A percentile compares a stretch with the other conserved stretches of the same genome.
phyloP scores from a whole-genome alignment of 1,140 invertebrate genomes.

The Calephelis virginiensis region DNA sequence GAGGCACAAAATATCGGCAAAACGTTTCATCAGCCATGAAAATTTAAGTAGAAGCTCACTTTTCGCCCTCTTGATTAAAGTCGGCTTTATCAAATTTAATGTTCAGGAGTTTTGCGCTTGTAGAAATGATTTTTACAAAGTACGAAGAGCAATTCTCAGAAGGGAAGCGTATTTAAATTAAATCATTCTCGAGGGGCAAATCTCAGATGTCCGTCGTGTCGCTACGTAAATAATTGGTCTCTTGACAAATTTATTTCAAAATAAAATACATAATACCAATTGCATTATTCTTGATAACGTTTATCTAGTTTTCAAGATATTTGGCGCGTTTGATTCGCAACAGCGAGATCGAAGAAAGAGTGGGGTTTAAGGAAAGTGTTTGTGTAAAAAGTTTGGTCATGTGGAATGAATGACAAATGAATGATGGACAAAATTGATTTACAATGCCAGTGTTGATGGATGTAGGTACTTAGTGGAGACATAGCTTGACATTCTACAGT shows the following conservation, averaged over 20 bases:
- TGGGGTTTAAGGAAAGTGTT: too few relatives aligned
- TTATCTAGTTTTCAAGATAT: too few relatives aligned
- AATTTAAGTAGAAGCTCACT: conserved; percentile 11
- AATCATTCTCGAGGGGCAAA: conserved; percentile 44
- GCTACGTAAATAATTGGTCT: conserved; percentile 55
- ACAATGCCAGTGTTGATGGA: too few relatives aligned
- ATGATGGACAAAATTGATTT: too few relatives aligned
- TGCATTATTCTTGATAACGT: conserved; percentile 1
- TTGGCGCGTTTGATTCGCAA: too few relatives aligned
- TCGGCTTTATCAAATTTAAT: conserved; percentile 37
- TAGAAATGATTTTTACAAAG: conserved; percentile 33
- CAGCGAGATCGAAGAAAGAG: too few relatives aligned
- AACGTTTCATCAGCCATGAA: conserved; percentile 6
- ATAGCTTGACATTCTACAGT: too few relatives aligned
- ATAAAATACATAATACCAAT: conserved; percentile 40
- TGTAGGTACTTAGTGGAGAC: too few relatives aligned
- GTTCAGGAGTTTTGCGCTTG: conserved; percentile 28
- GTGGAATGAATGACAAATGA: too few relatives aligned
- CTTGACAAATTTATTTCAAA: conserved; percentile 48
- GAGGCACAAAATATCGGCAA: too few relatives aligned
- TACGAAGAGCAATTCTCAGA: conserved; percentile 35
- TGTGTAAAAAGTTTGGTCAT: too few relatives aligned
- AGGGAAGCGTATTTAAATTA: conserved; percentile 45
- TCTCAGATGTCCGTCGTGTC: conserved; percentile 12
- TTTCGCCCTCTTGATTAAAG: conserved; percentile 34